A percentile compares a stretch with the other conserved stretches of the same genome.
These are phyloP conservation scores for Vannuccia rotundouncinata DNA, from an alignment of 2,888 invertebrate species.

Conservation along the genomic window DNA sequence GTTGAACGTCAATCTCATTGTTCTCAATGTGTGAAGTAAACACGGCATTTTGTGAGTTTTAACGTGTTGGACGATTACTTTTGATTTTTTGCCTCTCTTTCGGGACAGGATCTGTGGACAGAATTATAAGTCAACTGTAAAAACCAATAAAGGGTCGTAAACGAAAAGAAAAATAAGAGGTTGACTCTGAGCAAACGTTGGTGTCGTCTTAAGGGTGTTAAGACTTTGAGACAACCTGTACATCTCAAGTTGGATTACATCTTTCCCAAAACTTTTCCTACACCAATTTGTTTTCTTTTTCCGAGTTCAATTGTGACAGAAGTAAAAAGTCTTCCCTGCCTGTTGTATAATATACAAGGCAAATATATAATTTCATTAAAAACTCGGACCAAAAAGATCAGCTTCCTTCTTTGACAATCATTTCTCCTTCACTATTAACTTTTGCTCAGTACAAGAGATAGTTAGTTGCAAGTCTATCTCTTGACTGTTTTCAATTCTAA, in stretches of 20 bases:
- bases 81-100: not conserved
- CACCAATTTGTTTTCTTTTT: not conserved
- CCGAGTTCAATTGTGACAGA: not conserved
- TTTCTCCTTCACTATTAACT: not conserved
- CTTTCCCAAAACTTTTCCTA: not conserved
- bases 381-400: not conserved
- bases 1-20: not conserved
- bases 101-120: not conserved
- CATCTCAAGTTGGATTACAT: not conserved
- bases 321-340: not conserved
- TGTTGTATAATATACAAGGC: not conserved
- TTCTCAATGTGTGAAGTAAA: not conserved
- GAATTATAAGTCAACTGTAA: not conserved
- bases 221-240: not conserved
- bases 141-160: not conserved
- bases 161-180: not conserved
- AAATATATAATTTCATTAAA: not conserved
- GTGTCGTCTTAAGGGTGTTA: not conserved
- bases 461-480: not conserved
- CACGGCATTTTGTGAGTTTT: not conserved
- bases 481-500: not conserved
- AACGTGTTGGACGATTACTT: not conserved
- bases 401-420: not conserved
- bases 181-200: not conserved
- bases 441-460: not conserved